Evolutionary conservation across 2,113 vertebrate genomes (phyloP).

Genomic region (Mungos mungo): DNA sequence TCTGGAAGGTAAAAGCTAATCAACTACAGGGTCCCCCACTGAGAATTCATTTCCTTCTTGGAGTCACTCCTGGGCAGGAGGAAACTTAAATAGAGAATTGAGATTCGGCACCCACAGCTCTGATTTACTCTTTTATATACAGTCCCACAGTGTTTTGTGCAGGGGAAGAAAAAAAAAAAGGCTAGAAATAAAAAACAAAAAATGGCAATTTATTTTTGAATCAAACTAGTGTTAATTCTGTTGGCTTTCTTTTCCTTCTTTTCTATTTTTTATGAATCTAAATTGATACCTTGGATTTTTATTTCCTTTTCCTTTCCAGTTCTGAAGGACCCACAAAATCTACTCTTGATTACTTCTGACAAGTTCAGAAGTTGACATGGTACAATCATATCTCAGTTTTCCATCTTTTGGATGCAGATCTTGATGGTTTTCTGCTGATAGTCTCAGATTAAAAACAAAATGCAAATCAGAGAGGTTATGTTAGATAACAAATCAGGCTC

Average conservation of each 20-base stretch:
- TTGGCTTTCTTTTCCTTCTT: constrained; percentile 49
- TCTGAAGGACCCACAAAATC: constrained; percentile 10
- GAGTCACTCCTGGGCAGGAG: constrained; percentile 79
- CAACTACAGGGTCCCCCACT: constrained; percentile 80
- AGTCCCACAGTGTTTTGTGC: constrained; percentile 9
- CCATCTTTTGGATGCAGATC: background rate
- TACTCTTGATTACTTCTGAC: constrained; percentile 57
- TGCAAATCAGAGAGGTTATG: background rate
- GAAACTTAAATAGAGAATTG: constrained; percentile 73
- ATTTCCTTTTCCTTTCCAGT: constrained; percentile 52
- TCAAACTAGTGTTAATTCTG: constrained; percentile 33
- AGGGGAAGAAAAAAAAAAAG: background rate
- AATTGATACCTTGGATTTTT: constrained; percentile 47
- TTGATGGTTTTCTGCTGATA: background rate
- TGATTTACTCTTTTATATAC: constrained; percentile 61
- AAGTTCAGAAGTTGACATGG: constrained; percentile 53
- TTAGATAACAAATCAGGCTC: background rate
- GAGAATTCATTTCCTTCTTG: constrained; percentile 87
- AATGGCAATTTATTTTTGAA: constrained; percentile 57
- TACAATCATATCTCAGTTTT: background rate
- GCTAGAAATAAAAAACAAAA: background rate
- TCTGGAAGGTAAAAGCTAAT: constrained; percentile 83
- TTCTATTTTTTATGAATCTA: constrained; percentile 33
- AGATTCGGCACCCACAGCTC: constrained; percentile 51
- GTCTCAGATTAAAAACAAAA: constrained; percentile 19